Percentiles rank a stretch among this genome's conserved stretches.
Evolutionary conservation across 2,888 invertebrate genomes (phyloP).

Genomic region (Nezara viridula): DNA sequence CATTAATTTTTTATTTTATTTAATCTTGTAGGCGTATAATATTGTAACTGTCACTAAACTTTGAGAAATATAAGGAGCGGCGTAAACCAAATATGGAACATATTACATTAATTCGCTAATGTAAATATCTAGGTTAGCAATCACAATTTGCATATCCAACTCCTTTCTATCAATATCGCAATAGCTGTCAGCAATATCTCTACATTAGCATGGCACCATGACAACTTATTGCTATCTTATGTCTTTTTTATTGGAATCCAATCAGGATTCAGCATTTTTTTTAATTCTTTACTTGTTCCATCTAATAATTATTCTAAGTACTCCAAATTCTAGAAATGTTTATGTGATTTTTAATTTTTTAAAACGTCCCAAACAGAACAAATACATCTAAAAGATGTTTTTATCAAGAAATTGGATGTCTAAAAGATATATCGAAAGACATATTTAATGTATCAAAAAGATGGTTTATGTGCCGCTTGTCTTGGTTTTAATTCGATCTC

Average conservation of each 20-base stretch:
- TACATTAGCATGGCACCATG: background rate
- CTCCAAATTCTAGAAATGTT: background rate
- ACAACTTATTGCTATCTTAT: background rate
- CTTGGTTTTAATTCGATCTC: no score
- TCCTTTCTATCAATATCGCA: slow-evolving; percentile 1
- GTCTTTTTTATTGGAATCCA: background rate
- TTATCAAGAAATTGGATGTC: no score
- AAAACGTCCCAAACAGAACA: no score
- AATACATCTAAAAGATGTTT: no score
- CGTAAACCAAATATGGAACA: background rate
- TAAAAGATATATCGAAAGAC: no score
- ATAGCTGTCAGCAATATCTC: background rate
- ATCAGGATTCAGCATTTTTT: background rate
- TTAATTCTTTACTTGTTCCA: background rate
- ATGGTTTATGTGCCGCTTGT: no score
- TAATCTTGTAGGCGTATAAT: no score
- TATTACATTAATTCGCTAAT: background rate
- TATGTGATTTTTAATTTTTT: no score
- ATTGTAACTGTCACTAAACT: background rate
- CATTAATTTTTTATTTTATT: no score
- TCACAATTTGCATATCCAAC: background rate
- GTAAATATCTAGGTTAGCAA: background rate
- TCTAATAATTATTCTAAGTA: no score
- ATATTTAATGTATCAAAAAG: no score
- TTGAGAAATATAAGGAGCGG: background rate